Conservation (phyloP, 2,797 vertebrate genomes). For the Lithobates sylvaticus region DNA sequence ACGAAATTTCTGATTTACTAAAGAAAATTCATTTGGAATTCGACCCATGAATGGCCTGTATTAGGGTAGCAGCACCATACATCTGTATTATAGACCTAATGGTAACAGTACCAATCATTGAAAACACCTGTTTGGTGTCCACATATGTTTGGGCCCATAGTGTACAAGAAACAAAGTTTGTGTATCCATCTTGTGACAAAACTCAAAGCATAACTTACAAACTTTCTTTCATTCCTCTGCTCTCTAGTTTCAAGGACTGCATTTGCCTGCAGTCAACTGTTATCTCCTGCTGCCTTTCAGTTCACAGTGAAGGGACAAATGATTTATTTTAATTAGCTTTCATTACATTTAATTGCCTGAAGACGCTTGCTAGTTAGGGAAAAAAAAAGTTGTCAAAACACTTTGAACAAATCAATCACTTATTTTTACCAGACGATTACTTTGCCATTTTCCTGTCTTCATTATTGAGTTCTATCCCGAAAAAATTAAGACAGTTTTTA, state of each 20-base stretch:
- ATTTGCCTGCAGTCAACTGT: conserved; percentile 42
- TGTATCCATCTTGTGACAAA: neutral
- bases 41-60: no score
- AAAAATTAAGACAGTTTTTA: no score
- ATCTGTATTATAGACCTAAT: no score
- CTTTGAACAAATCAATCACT: conserved; percentile 44
- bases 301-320: conserved; percentile 20
- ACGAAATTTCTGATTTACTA: no score
- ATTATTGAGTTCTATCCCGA: no score
- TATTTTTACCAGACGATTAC: conserved; percentile 26
- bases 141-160: no score
- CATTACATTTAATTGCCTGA: conserved; percentile 52
- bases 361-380: conserved; percentile 9
- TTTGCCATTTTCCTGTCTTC: neutral
- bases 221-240: conserved; percentile 2
- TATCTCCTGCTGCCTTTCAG: conserved; percentile 35
- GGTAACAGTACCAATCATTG: no score
- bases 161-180: neutral
- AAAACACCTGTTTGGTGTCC: no score
- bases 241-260: conserved; percentile 2
- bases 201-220: neutral
- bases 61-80: no score
- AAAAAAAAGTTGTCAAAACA: conserved; percentile 52
- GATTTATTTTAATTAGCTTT: conserved; percentile 61
- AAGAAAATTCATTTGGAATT: no score